Conservation (phyloP, 2,888 invertebrate species). For the Latheticus oryzae region DNA sequence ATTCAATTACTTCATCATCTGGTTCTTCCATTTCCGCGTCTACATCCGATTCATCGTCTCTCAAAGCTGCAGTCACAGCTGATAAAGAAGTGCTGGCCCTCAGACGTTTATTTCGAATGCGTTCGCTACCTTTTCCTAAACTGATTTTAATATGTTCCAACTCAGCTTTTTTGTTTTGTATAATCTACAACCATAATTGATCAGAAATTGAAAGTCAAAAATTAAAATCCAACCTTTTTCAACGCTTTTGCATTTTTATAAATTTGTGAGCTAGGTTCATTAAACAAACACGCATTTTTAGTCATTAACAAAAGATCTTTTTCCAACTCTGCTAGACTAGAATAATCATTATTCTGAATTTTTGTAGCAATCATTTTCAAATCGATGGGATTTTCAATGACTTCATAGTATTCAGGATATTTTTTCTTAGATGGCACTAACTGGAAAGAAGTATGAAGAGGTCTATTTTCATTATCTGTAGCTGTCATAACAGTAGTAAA, state of each 20-base stretch:
- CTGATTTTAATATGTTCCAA: constrained; percentile 76
- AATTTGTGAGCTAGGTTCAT: constrained; percentile 96
- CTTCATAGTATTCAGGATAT: constrained; percentile 95
- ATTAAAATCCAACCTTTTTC: constrained; percentile 74
- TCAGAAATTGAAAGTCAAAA: constrained; percentile 32
- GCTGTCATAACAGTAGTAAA: constrained; percentile 91
- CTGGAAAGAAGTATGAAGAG: constrained; percentile 88
- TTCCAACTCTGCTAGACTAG: constrained; percentile 83
- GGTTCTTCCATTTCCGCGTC: constrained; percentile 71
- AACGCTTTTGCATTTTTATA: constrained; percentile 94
- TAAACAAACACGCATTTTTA: constrained; percentile 94
- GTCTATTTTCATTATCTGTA: constrained; percentile 83
- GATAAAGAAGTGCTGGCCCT: constrained; percentile 69
- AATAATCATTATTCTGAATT: constrained; percentile 87
- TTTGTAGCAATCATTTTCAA: constrained; percentile 92
- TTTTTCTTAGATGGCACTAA: constrained; percentile 91
- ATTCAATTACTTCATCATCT: constrained; percentile 61
- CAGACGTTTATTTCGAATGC: constrained; percentile 73
- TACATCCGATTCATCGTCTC: constrained; percentile 73
- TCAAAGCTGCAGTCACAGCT: constrained; percentile 71
- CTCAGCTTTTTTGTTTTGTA: constrained; percentile 76
- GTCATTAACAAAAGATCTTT: constrained; percentile 91
- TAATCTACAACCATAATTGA: too few species aligned
- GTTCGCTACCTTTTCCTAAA: constrained; percentile 76
- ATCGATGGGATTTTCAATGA: constrained; percentile 95